Percentiles rank a stretch among this genome's conserved stretches.
Conservation (phyloP, 2,888 invertebrate genomes). For the Zygothrica quintamaculata region DNA sequence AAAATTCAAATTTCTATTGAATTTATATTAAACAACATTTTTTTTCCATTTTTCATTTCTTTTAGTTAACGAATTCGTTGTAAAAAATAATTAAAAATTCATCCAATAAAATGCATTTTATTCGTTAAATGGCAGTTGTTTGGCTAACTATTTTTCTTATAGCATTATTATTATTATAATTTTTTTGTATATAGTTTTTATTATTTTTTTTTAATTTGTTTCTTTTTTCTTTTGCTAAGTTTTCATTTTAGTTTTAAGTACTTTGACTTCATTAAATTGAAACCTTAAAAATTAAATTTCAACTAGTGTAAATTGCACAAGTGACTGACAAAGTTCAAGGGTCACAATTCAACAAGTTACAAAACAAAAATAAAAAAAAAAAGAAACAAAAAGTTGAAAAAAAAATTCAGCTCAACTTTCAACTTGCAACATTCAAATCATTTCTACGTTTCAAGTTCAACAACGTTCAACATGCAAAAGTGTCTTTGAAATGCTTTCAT, state of each 20-base stretch:
- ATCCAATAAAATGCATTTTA: constrained; percentile 35
- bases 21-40: too few species aligned
- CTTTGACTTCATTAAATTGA: constrained; percentile 46
- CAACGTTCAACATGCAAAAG: constrained; percentile 53
- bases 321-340: constrained; percentile 64
- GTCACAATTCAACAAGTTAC: constrained; percentile 11
- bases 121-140: constrained; percentile 75
- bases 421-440: constrained; percentile 17
- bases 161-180: constrained; percentile 11
- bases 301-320: constrained; percentile 59
- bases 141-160: constrained; percentile 57
- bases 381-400: too few species aligned
- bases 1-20: constrained; percentile 41
- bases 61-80: constrained; percentile 26
- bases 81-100: constrained; percentile 35
- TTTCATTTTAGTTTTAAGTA: constrained; percentile 3
- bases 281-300: constrained; percentile 68
- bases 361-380: constrained; percentile 11
- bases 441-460: constrained; percentile 50
- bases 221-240: constrained; percentile 40
- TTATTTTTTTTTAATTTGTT: constrained; percentile 18
- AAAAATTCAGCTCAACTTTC: background rate
- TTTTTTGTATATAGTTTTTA: constrained; percentile 15
- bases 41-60: too few species aligned
- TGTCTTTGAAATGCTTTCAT: constrained; percentile 34